Evolutionary conservation across 2,888 invertebrate species (phyloP).

Genomic region (Leptinotarsa tumamoca): DNA sequence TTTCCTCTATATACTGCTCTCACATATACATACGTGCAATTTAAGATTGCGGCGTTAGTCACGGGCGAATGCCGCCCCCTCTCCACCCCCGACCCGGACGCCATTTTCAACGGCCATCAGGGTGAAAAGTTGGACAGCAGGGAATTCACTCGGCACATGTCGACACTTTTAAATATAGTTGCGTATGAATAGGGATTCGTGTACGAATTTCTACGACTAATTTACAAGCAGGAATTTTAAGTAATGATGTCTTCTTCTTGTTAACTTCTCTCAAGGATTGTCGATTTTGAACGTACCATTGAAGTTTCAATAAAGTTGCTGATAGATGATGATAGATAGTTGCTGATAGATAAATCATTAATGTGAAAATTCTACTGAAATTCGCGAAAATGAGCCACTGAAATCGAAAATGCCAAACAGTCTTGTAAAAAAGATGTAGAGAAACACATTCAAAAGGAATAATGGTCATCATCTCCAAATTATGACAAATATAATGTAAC

Average conservation of each 20-base stretch:
- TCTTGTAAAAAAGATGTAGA: too few relatives aligned
- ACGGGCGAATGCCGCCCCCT: conserved; percentile 41
- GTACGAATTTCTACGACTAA: not conserved
- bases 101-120: conserved; percentile 18
- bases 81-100: not conserved
- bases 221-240: not conserved
- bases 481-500: too few relatives aligned
- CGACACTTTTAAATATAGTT: conserved; percentile 53
- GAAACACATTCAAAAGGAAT: too few relatives aligned
- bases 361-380: too few relatives aligned
- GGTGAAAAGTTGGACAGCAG: conserved; percentile 51
- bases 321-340: too few relatives aligned
- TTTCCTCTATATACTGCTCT: conserved; percentile 52
- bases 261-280: not conserved
- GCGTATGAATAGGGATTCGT: not conserved
- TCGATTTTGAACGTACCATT: too few relatives aligned
- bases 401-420: too few relatives aligned
- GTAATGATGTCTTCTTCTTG: not conserved
- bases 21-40: conserved; percentile 52
- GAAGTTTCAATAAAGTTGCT: too few relatives aligned
- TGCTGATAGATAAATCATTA: too few relatives aligned
- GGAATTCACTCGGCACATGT: conserved; percentile 48
- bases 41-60: conserved; percentile 55
- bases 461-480: too few relatives aligned
- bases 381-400: too few relatives aligned